Conservation (phyloP, 2,888 invertebrate species). For the Nipponacmea schrenckii region DNA sequence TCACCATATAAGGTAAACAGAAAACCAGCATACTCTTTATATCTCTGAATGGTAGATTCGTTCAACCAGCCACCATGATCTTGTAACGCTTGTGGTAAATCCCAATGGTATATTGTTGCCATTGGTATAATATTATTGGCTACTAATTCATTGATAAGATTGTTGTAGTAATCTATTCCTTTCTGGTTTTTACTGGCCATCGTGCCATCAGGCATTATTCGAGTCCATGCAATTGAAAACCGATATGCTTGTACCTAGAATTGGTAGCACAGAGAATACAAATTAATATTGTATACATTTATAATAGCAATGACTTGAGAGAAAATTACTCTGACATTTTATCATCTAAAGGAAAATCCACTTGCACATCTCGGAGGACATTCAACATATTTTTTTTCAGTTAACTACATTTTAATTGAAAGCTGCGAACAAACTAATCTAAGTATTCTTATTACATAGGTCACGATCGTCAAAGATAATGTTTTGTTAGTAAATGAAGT, state of each 20-base stretch:
- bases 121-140: constrained; percentile 73
- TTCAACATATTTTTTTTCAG: too few species aligned
- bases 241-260: constrained; percentile 62
- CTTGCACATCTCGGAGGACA: too few species aligned
- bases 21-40: constrained; percentile 64
- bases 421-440: too few species aligned
- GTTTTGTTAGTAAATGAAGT: too few species aligned
- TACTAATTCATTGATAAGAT: constrained; percentile 78
- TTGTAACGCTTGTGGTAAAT: constrained; percentile 67
- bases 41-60: constrained; percentile 57
- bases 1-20: constrained; percentile 67
- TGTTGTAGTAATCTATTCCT: constrained; percentile 82
- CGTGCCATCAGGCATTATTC: constrained; percentile 77
- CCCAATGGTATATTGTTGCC: constrained; percentile 72
- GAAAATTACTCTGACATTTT: too few species aligned
- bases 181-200: constrained; percentile 72
- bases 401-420: too few species aligned
- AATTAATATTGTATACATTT: too few species aligned
- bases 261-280: constrained; percentile 31
- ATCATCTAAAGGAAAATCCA: too few species aligned
- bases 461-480: too few species aligned
- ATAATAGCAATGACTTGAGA: too few species aligned
- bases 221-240: constrained; percentile 76
- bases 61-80: constrained; percentile 68
- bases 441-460: too few species aligned